Evolutionary conservation across 2,113 vertebrate species (phyloP), one percentile per base, ranked within the genome.

Genomic region (Otis tarda): DNA sequence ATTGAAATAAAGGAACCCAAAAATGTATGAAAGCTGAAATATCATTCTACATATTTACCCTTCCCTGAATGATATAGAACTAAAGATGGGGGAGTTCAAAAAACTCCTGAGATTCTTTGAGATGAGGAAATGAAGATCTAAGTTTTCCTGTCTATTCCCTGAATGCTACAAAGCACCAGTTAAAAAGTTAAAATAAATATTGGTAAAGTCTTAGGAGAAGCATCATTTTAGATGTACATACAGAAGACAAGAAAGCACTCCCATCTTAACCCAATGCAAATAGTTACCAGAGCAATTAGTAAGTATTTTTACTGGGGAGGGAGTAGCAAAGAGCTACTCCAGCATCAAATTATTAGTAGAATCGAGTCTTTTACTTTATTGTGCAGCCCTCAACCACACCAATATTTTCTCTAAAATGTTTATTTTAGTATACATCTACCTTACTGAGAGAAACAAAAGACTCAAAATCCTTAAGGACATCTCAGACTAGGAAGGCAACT

Each of bases 1-100:
- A 75, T 91, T 93, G 97, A 95, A 98, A 95, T 97, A 97, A 97
- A 96, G 93, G 92, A 96, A 95, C 67, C 2, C 50, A 80, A 96
- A 92, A 92, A 85, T 25, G 55, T 64, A 93, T 25, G 79, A 92
- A 94, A 97, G 95, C 75, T 97, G 94, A 97, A 97, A 90, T 93
- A 97, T 81, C 89, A 95, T 94, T 96, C 89, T 64, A 65, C 83
- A 86, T 96, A 86, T 93, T 95, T 96, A 96, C 73, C n/a, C 49
- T 74, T 95, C 82, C 86, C 69, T 56, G 8, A 92, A 93, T 23
- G 69, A 96, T 17, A 87, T 85, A 86, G 94, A 83, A 94, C 76
- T 91, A 41, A 87, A 85, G 88, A 93, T 33, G 87, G 90, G 92
- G 93, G 95, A 92, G 93, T 93, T 93, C 24, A 95, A 93, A 94